phyloP scores from a whole-genome alignment of 2,113 vertebrate genomes.

The Syngnathus scovelli region DNA sequence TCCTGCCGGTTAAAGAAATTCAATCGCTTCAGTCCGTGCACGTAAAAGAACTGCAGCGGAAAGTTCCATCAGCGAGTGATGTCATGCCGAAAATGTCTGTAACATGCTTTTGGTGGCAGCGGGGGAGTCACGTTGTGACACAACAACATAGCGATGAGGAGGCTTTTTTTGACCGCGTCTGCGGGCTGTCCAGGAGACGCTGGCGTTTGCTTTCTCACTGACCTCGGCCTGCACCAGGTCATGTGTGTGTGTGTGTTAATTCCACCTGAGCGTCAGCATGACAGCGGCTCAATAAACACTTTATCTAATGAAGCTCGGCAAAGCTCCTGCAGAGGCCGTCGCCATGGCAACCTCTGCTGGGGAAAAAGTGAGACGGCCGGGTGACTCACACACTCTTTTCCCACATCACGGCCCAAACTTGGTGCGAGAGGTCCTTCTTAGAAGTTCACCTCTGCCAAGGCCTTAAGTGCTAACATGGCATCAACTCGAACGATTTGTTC shows the following conservation, averaged over 20 bases:
- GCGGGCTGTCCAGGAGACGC: not conserved
- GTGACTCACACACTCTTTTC: slow-evolving; percentile 9
- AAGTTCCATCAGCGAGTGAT: too few species aligned
- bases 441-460: not conserved
- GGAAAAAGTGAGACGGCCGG: slow-evolving; percentile 17
- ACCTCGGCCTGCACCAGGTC: too few species aligned
- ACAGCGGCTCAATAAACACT: slow-evolving; percentile 38
- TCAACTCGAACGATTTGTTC: too few species aligned
- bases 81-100: not conserved
- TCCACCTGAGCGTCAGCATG: slow-evolving; percentile 11
- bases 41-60: too few species aligned
- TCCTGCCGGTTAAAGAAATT: slow-evolving; percentile 58
- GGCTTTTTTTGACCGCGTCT: not conserved
- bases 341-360: slow-evolving; percentile 19
- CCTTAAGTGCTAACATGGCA: not conserved
- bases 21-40: not conserved
- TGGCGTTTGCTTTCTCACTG: not conserved
- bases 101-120: too few species aligned
- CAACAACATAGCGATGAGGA: not conserved
- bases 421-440: not conserved
- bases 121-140: too few species aligned
- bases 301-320: slow-evolving; percentile 48
- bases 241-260: slow-evolving; percentile 19
- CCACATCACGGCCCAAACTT: slow-evolving; percentile 2
- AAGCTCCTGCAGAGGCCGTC: slow-evolving; percentile 21